Evolutionary conservation across 2,113 vertebrate genomes (phyloP).

Genomic region (Leptocoma aspasia): DNA sequence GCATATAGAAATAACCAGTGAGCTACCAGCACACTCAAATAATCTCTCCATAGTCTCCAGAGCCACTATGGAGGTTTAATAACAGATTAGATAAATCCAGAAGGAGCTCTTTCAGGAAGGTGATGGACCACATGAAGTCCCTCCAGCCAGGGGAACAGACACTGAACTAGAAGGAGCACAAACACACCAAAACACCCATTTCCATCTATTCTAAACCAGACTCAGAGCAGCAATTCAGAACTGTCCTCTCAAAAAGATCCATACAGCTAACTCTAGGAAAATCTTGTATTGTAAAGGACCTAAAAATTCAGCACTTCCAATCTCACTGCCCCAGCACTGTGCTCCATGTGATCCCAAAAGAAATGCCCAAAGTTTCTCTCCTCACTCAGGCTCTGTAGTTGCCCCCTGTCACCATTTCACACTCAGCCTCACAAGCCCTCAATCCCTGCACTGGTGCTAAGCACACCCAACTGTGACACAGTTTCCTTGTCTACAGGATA

Average conservation of each 20-base stretch:
- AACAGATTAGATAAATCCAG: neutral
- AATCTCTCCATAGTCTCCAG: neutral
- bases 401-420: neutral
- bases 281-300: neutral
- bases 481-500: rapidly evolving
- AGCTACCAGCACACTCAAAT: neutral
- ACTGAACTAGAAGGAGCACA: neutral
- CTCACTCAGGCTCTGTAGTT: neutral
- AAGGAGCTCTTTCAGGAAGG: neutral
- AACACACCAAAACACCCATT: neutral
- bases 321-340: neutral
- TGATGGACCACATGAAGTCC: neutral
- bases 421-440: neutral
- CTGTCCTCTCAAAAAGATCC: neutral
- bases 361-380: neutral
- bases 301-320: neutral
- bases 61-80: neutral
- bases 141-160: neutral
- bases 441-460: neutral
- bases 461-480: rapidly evolving
- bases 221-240: neutral
- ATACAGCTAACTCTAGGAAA: rapidly evolving
- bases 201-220: neutral
- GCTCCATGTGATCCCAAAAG: neutral
- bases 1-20: neutral